These are phyloP conservation scores for Pterostichus madidus DNA, from an alignment of 2,888 invertebrate genomes.

Conservation along the genomic window DNA sequence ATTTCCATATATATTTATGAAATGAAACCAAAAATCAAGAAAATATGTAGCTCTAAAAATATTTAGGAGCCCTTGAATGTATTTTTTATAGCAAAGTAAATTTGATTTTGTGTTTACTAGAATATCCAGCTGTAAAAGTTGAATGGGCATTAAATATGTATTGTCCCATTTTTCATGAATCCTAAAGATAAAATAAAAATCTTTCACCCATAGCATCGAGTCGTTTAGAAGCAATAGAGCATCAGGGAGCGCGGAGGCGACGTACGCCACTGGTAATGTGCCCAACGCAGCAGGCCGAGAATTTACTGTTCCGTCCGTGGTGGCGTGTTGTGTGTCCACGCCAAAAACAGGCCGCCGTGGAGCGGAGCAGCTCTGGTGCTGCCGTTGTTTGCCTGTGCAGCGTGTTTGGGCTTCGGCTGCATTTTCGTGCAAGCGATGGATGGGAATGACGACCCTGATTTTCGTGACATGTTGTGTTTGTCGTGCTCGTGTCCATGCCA, in stretches of 20 bases:
- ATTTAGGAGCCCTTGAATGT: no score
- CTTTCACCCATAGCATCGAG: no score
- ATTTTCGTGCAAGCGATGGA: slow-evolving; percentile 38
- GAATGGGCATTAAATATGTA: no score
- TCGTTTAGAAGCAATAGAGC: no score
- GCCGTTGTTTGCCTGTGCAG: background rate
- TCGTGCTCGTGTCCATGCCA: slow-evolving; percentile 18
- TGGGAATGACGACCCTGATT: slow-evolving; percentile 38
- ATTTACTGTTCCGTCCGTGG: slow-evolving; percentile 8
- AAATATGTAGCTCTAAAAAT: no score
- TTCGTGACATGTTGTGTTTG: slow-evolving; percentile 25
- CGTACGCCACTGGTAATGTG: slow-evolving; percentile 18
- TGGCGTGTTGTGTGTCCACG: slow-evolving; percentile 27
- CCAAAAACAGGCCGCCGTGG: slow-evolving; percentile 20
- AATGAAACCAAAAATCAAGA: no score
- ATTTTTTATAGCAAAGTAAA: no score
- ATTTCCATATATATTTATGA: no score
- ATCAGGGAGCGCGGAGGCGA: background rate
- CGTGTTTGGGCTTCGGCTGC: slow-evolving; percentile 7
- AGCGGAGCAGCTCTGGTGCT: background rate
- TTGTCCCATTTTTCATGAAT: no score
- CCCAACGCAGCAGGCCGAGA: slow-evolving; percentile 10
- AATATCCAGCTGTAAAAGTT: no score
- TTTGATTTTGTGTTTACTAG: no score
- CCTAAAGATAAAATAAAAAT: no score